These are phyloP conservation scores for Drosophila tani DNA, from an alignment of 1,140 invertebrate species.

Conservation along the genomic window DNA sequence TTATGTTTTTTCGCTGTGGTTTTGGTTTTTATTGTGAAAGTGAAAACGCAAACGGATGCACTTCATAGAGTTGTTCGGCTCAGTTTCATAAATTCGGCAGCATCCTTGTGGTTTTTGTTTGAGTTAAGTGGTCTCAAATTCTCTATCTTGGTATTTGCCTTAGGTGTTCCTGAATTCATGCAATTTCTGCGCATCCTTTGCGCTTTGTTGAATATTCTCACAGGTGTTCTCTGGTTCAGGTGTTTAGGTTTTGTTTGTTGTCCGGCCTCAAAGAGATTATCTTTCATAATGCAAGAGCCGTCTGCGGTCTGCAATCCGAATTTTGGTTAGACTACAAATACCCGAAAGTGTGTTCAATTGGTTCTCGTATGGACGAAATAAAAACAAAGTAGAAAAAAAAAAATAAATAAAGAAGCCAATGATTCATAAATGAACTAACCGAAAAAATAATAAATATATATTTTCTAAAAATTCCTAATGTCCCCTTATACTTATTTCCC, in stretches of 20 bases:
- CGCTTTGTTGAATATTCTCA: slow-evolving; percentile 79
- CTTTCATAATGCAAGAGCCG: slow-evolving; percentile 34
- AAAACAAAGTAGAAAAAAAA: neutral
- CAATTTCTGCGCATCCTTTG: slow-evolving; percentile 75
- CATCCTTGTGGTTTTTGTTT: slow-evolving; percentile 56
- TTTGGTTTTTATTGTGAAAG: slow-evolving; percentile 81
- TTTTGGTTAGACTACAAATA: neutral
- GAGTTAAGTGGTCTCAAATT: slow-evolving; percentile 72
- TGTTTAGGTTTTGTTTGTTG: slow-evolving; percentile 64
- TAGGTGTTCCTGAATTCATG: slow-evolving; percentile 55
- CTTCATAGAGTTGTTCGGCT: slow-evolving; percentile 48
- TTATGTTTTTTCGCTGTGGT: slow-evolving; percentile 62
- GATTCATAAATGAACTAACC: slow-evolving; percentile 50
- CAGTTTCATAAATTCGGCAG: slow-evolving; percentile 25
- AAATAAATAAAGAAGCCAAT: neutral
- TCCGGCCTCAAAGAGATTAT: slow-evolving; percentile 61
- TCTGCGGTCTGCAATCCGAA: slow-evolving; percentile 3
- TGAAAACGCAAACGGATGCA: slow-evolving; percentile 80
- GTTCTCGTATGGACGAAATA: neutral
- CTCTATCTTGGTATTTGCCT: slow-evolving; percentile 41
- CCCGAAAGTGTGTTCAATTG: neutral
- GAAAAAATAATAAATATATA: slow-evolving; percentile 45
- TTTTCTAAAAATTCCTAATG: slow-evolving; percentile 1
- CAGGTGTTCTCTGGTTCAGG: slow-evolving; percentile 57
- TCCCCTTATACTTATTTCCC: slow-evolving; percentile 8